Evolutionary conservation across 2,113 vertebrate species (phyloP).

Genomic region (Oryctolagus cuniculus): DNA sequence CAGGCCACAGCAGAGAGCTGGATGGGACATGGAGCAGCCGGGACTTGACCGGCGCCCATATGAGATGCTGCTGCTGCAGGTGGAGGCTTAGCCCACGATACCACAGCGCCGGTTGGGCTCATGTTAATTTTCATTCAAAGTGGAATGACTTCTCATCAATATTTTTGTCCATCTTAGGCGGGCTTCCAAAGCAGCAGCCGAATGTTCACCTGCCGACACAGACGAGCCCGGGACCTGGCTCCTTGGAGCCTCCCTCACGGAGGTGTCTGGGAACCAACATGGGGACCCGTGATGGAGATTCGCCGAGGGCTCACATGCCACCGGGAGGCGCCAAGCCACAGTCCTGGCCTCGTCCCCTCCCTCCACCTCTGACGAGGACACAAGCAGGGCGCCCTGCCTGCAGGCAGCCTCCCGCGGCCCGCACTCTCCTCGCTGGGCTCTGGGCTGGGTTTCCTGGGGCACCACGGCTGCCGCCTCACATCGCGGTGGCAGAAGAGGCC

Average conservation of each 20-base stretch:
- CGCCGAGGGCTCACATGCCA: background rate
- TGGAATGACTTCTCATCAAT: background rate
- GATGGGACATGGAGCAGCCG: too few relatives aligned
- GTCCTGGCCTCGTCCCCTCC: background rate
- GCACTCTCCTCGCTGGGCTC: background rate
- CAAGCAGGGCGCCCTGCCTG: background rate
- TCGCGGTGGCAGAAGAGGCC: background rate
- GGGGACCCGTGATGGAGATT: background rate
- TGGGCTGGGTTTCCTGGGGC: background rate
- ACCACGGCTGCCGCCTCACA: background rate
- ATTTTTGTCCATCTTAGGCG: fast-evolving
- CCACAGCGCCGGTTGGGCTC: too few relatives aligned
- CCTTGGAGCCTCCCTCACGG: too few relatives aligned
- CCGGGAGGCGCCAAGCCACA: background rate
- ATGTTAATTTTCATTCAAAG: too few relatives aligned
- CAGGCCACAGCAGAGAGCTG: too few relatives aligned
- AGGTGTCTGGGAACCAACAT: background rate
- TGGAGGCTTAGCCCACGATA: too few relatives aligned
- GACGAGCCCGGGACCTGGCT: too few relatives aligned
- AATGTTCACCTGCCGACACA: too few relatives aligned
- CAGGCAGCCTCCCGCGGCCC: too few relatives aligned
- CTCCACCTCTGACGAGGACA: fast-evolving
- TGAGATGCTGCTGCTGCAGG: too few relatives aligned
- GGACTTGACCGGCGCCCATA: too few relatives aligned
- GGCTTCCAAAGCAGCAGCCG: background rate